phyloP scores from a whole-genome alignment of 2,797 vertebrate genomes.

The Dermochelys coriacea region DNA sequence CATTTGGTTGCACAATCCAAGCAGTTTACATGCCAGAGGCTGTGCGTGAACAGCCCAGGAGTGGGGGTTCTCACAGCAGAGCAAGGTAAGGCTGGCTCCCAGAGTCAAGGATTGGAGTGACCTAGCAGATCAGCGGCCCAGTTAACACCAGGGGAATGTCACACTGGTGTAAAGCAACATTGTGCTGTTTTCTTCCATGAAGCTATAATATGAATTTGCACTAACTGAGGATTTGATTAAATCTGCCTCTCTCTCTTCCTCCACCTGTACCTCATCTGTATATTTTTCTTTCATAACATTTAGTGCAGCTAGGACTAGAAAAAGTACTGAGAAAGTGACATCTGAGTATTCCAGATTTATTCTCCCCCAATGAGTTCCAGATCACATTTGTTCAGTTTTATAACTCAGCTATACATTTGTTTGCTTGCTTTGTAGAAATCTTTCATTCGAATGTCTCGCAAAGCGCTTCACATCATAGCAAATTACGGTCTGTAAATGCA shows the following conservation, averaged over 20 bases:
- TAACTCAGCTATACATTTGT: slow-evolving; percentile 5
- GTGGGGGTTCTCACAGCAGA: too few relatives aligned
- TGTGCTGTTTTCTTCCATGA: background rate
- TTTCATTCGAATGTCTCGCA: slow-evolving; percentile 33
- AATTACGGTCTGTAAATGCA: slow-evolving; percentile 61
- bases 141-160: too few relatives aligned
- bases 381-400: background rate
- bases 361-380: background rate
- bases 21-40: too few relatives aligned
- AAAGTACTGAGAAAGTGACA: background rate
- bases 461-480: slow-evolving; percentile 28
- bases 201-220: background rate
- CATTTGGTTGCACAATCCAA: too few relatives aligned
- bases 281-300: background rate
- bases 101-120: too few relatives aligned
- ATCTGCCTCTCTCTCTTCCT: background rate
- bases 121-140: too few relatives aligned
- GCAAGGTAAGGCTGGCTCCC: too few relatives aligned
- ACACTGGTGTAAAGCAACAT: background rate
- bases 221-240: background rate
- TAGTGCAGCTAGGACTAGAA: background rate
- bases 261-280: background rate
- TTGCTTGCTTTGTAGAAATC: background rate
- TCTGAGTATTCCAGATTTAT: background rate
- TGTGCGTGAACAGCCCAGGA: too few relatives aligned